Conservation (phyloP, 2,888 invertebrate genomes). For the Boloria selene region DNA sequence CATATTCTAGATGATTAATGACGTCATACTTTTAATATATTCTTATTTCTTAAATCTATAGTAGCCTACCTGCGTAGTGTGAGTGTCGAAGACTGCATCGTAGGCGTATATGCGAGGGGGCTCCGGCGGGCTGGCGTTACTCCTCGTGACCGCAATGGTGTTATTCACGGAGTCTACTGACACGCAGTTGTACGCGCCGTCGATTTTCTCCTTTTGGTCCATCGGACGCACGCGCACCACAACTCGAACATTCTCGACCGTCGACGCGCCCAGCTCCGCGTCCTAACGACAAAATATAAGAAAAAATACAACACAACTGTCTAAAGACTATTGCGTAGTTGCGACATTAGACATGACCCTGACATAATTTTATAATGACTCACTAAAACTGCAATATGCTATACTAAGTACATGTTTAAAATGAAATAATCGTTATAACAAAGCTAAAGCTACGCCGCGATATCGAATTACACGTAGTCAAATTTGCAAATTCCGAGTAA, state of each 20-base stretch:
- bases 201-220: constrained; percentile 90
- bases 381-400: constrained; percentile 36
- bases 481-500: constrained; percentile 38
- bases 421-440: not conserved
- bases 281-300: constrained; percentile 60
- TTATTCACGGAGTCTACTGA: constrained; percentile 89
- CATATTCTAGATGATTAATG: constrained; percentile 15
- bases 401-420: not conserved
- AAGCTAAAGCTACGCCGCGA: not conserved
- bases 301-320: constrained; percentile 35
- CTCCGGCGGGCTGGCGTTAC: constrained; percentile 86
- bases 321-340: constrained; percentile 50
- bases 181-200: constrained; percentile 87
- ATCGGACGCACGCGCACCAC: constrained; percentile 97
- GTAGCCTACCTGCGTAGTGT: constrained; percentile 88
- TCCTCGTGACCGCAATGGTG: constrained; percentile 89
- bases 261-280: constrained; percentile 78
- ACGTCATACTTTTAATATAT: constrained; percentile 17
- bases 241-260: constrained; percentile 97
- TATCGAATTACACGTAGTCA: constrained; percentile 35
- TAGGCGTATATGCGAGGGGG: constrained; percentile 96
- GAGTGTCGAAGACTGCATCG: constrained; percentile 95
- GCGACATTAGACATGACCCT: constrained; percentile 52
- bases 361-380: constrained; percentile 54
- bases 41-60: not conserved